Base-by-base conservation (phyloP, 2,113 vertebrate species). In the Chascanopsetta lugubris region DNA sequence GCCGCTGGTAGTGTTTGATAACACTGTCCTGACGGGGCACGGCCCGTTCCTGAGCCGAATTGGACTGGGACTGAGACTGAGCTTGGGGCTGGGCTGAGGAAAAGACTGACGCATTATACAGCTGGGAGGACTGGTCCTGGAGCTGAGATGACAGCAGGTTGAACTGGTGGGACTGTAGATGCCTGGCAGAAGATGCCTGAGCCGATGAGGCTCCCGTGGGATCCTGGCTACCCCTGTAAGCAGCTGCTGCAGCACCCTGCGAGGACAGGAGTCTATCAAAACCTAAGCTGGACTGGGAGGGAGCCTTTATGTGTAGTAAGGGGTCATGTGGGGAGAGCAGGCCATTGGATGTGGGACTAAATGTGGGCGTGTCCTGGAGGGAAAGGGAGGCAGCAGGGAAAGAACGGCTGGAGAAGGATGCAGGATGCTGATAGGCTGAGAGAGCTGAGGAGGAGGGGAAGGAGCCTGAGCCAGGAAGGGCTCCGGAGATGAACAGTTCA, bases 1-100 rank as follows among this genome's bases (percentile, higher is more conserved):
- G 95, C 3, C 96, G 91, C 82, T 98, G 96, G 92, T 97, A 98
- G 92, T 98, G 96, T 85, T 98, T 98, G 61, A 98, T 98, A 40
- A 98, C 96, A 0, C 95, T 97, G 91, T 98, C 96, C 83, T 97
- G 96, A 0, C 93, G 79, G 8, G 96, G 94, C 2, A 96, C 89
- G 7, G 96, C 94, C 22, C 95, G 86, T 17, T 96, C 96, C 6
- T 94, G 46, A 89, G 91, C 1, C 15, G 88, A 84, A 86, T 92
- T 85, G 20, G 93, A 57, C 90, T 92, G 91, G 30, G 89, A 86
- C 36, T 67, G 93, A 69, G 86, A 80, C 21, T 67, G 93, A 76
- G 95, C 85, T 25, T 93, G 93, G 4, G 94, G 80, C 64, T 92
- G 94, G 10, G 95, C 91, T 5, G 93, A 94, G 3, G 94, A 96